A percentile compares a stretch with the other conserved stretches of the same genome.
Evolutionary conservation across 2,113 vertebrate species (phyloP).

Genomic region (Salvelinus alpinus): DNA sequence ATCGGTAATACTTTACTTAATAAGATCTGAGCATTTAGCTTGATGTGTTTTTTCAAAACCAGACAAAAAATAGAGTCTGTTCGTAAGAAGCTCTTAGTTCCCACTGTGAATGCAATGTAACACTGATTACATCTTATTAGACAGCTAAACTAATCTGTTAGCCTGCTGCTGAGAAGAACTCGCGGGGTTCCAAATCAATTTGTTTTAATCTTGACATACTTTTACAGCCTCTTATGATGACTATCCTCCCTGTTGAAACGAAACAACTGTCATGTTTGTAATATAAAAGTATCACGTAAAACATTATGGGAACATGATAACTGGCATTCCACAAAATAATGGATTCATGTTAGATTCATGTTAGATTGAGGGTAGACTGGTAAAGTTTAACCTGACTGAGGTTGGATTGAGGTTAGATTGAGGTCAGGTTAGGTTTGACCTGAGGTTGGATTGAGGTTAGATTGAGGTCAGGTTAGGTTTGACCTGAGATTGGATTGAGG

Average conservation of each 20-base stretch:
- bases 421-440: too few species aligned
- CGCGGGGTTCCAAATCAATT: slow-evolving; percentile 32
- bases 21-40: slow-evolving; percentile 35
- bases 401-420: too few species aligned
- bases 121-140: slow-evolving; percentile 42
- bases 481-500: too few species aligned
- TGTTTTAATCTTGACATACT: slow-evolving; percentile 40
- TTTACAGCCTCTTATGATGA: slow-evolving; percentile 17
- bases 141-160: slow-evolving; percentile 31
- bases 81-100: slow-evolving; percentile 31
- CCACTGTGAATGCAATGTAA: slow-evolving; percentile 60
- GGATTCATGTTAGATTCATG: too few species aligned
- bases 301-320: slow-evolving; percentile 20
- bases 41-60: slow-evolving; percentile 44
- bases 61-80: slow-evolving; percentile 10
- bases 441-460: too few species aligned
- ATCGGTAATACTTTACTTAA: not conserved
- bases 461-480: too few species aligned
- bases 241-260: slow-evolving; percentile 14
- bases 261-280: slow-evolving; percentile 36
- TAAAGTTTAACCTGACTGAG: too few species aligned
- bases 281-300: slow-evolving; percentile 23
- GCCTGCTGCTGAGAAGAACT: slow-evolving; percentile 24
- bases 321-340: slow-evolving; percentile 1
- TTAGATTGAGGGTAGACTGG: too few species aligned